Conservation (phyloP, 2,113 vertebrate genomes). For the Hiodon alosoides region DNA sequence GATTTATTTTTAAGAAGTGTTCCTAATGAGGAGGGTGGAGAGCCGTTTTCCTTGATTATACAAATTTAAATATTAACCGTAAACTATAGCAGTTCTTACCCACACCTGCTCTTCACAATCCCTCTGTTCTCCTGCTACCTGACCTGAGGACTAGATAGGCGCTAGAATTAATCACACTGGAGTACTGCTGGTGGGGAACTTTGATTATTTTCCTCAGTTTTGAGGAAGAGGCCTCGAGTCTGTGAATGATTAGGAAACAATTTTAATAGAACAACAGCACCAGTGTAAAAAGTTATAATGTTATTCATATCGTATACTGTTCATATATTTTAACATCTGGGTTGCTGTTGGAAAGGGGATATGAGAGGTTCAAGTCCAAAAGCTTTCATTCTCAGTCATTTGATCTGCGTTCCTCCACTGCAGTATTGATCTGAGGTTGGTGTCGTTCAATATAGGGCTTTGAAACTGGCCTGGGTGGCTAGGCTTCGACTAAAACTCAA, state of each 20-base stretch:
- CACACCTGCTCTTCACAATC: background rate
- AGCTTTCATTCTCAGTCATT: background rate
- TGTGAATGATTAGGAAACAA: background rate
- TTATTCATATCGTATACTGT: background rate
- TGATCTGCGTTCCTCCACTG: no score
- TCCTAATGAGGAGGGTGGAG: background rate
- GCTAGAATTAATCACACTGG: background rate
- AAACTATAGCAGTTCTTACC: background rate
- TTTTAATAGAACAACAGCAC: background rate
- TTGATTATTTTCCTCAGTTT: background rate
- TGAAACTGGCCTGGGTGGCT: no score
- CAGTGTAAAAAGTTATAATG: background rate
- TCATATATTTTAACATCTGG: background rate
- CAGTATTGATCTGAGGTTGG: no score
- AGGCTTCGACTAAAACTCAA: constrained; percentile 26
- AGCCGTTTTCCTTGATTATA: background rate
- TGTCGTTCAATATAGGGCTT: no score
- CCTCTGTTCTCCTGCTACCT: constrained; percentile 8
- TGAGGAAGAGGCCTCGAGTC: background rate
- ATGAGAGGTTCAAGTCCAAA: background rate
- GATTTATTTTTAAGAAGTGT: background rate
- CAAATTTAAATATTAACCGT: background rate
- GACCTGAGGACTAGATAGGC: background rate
- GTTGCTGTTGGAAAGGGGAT: background rate
- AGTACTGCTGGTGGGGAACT: no score